Evolutionary conservation across 2,888 invertebrate species (phyloP), one percentile per base, ranked within the genome.

Genomic region (Anoplius nigerrimus): DNA sequence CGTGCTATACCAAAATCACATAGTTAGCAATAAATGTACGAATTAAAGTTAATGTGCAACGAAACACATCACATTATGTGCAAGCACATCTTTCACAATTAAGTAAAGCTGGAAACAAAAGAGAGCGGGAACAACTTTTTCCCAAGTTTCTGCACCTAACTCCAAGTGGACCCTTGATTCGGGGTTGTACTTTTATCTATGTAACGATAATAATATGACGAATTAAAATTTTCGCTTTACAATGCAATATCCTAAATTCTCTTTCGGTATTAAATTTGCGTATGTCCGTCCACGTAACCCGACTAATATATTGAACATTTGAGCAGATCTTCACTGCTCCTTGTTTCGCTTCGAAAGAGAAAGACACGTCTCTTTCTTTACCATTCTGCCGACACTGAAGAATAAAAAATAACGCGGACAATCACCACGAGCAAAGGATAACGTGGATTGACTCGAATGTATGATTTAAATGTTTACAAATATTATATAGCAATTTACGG

Each of bases 121-220:
- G 1, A 2, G 48, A 48, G n/a, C 16, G 5, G 16, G 8, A 18
- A 48, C 16, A n/a, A 8, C 8, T 42, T 6, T 42, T 18, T 48
- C 4, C 13, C n/a, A n/a, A 46, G 56, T 59, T 21, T 56, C 52
- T 59, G 54, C 55, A 67, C 54, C 66, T 74, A 69, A 68, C 56
- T 68, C 66, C 67, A 64, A 79, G 59, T 79, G 78, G 78, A 78
- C 79, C 77, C 78, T 67, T 76, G 68, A 76, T 74, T 70, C 48
- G 48, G 76, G 74, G 72, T 76, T 74, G 68, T 76, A 74, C 68
- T 76, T 74, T 60, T 53, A 59, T 64, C 61, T 71, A 70, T 24
- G 20, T 74, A 74, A 76, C 74, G 72, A 65, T 65, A 34, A 66
- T 73, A 78, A 69, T 66, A 68, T 55, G 54, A 72, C 60, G 69